phyloP scores from a whole-genome alignment of 2,113 vertebrate species.

The Charadrius vociferus region DNA sequence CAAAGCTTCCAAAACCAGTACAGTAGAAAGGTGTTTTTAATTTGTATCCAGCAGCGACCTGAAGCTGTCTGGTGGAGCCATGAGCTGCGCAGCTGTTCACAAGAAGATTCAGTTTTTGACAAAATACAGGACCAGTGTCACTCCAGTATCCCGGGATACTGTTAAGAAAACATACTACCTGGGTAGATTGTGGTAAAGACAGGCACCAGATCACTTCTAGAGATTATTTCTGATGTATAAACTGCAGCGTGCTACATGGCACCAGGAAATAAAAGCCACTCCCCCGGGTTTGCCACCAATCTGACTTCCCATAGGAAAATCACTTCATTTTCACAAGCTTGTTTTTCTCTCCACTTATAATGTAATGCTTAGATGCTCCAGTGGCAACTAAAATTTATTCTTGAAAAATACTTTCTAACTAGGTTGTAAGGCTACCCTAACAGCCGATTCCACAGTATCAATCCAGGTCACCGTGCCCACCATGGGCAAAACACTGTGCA shows the following conservation, averaged over 20 bases:
- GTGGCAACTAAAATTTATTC: background rate
- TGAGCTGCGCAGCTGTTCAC: background rate
- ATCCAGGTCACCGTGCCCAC: background rate
- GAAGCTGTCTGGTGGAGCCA: background rate
- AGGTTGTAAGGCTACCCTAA: background rate
- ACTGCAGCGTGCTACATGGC: background rate
- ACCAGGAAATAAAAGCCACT: background rate
- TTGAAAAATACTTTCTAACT: background rate
- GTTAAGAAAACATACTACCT: background rate
- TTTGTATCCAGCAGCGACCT: background rate
- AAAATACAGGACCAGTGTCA: background rate
- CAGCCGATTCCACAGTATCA: background rate
- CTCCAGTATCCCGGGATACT: rapidly evolving
- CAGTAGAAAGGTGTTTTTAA: background rate
- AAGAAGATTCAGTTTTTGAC: background rate
- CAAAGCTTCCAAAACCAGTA: background rate
- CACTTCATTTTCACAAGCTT: background rate
- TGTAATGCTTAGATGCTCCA: background rate
- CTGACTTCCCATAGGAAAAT: background rate
- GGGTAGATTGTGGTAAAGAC: background rate
- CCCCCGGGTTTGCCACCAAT: background rate
- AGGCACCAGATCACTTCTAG: background rate
- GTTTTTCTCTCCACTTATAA: background rate
- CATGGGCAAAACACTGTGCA: background rate
- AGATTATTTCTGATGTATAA: background rate